These are phyloP conservation scores for Sesamia inferens DNA, from an alignment of 2,888 invertebrate species.

Conservation along the genomic window DNA sequence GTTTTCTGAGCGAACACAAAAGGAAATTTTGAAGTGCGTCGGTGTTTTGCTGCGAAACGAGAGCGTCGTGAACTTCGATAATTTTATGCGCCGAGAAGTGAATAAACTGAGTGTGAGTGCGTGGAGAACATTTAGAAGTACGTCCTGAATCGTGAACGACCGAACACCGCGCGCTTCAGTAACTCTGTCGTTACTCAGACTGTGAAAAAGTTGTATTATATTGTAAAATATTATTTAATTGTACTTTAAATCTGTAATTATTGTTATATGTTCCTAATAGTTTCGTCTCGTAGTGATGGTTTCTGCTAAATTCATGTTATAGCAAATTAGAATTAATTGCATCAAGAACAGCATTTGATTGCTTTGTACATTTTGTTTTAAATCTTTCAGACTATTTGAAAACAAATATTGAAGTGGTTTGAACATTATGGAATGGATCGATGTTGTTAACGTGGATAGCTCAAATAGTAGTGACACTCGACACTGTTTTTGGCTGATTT, in stretches of 20 bases:
- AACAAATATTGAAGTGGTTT: constrained; percentile 13
- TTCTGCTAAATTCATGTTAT: constrained; percentile 78
- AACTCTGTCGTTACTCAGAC: constrained; percentile 51
- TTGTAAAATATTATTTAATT: constrained; percentile 84
- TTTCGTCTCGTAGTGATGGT: constrained; percentile 82
- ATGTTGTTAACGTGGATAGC: constrained; percentile 18
- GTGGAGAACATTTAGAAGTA: constrained; percentile 59
- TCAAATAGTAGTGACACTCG: constrained; percentile 25
- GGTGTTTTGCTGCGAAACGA: constrained; percentile 60
- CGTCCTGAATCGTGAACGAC: constrained; percentile 39
- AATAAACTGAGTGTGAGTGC: constrained; percentile 64
- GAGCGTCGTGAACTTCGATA: constrained; percentile 65
- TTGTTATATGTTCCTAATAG: constrained; percentile 89
- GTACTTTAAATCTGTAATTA: constrained; percentile 83
- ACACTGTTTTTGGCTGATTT: constrained; percentile 49
- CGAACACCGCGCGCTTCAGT: constrained; percentile 42
- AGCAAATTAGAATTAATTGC: constrained; percentile 70
- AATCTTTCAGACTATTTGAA: constrained; percentile 44
- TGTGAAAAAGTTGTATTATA: constrained; percentile 75
- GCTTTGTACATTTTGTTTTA: constrained; percentile 64
- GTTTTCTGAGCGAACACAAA: constrained; percentile 66
- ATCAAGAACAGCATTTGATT: constrained; percentile 66
- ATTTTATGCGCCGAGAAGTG: constrained; percentile 69
- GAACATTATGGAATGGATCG: constrained; percentile 22
- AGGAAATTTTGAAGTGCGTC: constrained; percentile 64